Evolutionary conservation across 2,113 vertebrate genomes (phyloP).

Genomic region (Hemiprocne comata): DNA sequence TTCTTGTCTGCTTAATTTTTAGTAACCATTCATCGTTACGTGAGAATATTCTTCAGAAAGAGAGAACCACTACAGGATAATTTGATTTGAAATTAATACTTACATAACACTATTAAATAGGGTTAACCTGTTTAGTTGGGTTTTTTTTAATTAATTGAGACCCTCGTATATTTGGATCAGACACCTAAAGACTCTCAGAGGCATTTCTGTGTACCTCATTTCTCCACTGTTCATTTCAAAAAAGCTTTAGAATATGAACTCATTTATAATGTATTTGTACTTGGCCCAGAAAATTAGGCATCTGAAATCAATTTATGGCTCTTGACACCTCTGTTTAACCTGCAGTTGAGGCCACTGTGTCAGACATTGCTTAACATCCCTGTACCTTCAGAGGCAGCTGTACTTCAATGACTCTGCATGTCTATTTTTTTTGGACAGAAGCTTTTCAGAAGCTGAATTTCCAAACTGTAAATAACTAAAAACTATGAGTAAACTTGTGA

Average conservation of each 20-base stretch:
- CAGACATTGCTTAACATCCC: background rate
- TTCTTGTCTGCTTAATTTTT: conserved; percentile 20
- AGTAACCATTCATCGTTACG: background rate
- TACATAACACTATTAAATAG: background rate
- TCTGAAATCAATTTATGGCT: background rate
- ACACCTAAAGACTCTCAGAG: background rate
- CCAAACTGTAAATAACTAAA: background rate
- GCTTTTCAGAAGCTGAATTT: background rate
- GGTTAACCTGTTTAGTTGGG: background rate
- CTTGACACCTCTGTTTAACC: background rate
- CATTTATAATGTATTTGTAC: background rate
- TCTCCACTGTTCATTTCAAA: background rate
- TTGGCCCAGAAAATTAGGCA: background rate
- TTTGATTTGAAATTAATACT: background rate
- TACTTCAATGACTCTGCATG: background rate
- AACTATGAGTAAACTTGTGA: background rate
- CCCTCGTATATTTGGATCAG: background rate
- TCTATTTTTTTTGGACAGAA: background rate
- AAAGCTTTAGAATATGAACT: background rate
- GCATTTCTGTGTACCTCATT: background rate
- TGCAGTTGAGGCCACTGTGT: background rate
- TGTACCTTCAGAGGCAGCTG: background rate
- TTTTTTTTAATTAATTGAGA: background rate
- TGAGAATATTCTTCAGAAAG: background rate
- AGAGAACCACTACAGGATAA: background rate